Conservation (phyloP, 2,113 vertebrate genomes). For the Lasiurus borealis region DNA sequence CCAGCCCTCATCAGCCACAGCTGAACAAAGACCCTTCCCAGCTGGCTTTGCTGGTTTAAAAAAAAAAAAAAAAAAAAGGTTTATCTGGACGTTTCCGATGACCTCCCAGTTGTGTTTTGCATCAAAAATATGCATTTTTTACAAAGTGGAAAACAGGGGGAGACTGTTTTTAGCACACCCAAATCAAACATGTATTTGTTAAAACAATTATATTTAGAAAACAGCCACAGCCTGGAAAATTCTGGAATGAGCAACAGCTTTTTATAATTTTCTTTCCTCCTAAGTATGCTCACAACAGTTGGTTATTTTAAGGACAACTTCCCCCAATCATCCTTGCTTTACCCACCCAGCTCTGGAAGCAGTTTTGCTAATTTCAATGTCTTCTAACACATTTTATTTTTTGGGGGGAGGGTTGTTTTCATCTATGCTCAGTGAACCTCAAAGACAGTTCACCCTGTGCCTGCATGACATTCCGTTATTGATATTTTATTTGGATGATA, state of each 20-base stretch:
- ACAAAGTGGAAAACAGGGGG: neutral
- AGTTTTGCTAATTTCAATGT: neutral
- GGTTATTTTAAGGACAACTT: neutral
- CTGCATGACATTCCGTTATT: constrained; percentile 40
- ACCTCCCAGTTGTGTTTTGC: constrained; percentile 14
- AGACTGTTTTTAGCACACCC: neutral
- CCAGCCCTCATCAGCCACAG: neutral
- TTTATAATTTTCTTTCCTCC: neutral
- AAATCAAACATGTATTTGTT: neutral
- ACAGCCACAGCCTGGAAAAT: neutral
- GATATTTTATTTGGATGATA: constrained; percentile 52
- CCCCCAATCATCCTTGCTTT: constrained; percentile 4
- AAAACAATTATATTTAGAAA: constrained; percentile 10
- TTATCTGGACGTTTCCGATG: neutral
- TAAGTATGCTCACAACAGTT: neutral
- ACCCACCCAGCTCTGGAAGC: neutral
- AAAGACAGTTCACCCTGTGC: neutral
- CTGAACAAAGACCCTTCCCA: neutral
- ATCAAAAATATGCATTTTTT: neutral
- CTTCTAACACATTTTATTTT: neutral
- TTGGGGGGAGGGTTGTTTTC: neutral
- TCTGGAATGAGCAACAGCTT: neutral
- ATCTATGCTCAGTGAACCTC: constrained; percentile 8
- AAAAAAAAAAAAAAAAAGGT: neutral
- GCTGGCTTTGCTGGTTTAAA: neutral